Evolutionary conservation across 2,888 invertebrate species (phyloP), one percentile per base, ranked within the genome.

Genomic region (Neoaliturus tenellus): DNA sequence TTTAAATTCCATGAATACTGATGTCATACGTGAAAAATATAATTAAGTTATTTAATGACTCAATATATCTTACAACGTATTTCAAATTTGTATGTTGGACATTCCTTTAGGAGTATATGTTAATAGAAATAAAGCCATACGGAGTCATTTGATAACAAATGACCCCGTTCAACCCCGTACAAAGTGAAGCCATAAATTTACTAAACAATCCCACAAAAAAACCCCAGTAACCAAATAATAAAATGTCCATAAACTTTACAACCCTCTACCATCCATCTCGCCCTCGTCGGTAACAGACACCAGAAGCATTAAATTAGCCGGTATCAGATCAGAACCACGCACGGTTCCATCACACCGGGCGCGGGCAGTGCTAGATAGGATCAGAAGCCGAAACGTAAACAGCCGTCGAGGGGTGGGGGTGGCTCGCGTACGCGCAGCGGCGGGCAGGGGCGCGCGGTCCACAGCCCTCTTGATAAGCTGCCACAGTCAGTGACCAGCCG

Each of bases 341-440:
- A 20, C 28, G 58, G 67, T 39, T 71, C 71, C 17, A 39, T 71
- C 71, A 71, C 39, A 41, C 6, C 67, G 33, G 35, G 39, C 71
- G 39, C 67, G 33, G 35, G 39, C 71, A 71, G 71, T 71, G 75
- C 75, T 39, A 35, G 71, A 71, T 71, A 71, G 75, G 44, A 75
- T 75, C 44, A 75, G 25, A 41, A 48, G 71, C 71, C 71, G 75
- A 41, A 75, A 75, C 75, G 75, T 75, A 75, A 75, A 75, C 75
- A 75, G 48, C 48, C 75, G 20, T 3, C 8, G 69, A 14, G 35
- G 41, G 44, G 39, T 44, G 8, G 44, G 44, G 35, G 69, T 28
- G 69, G 69, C 69, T 14, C n/a, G n/a, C 31, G 5, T 10, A 33
- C 33, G 33, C 31, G 33, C 69, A 20, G 69, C 8, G 31, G 33